phyloP scores from a whole-genome alignment of 2,888 invertebrate genomes.

The Stomorhina lunata region DNA sequence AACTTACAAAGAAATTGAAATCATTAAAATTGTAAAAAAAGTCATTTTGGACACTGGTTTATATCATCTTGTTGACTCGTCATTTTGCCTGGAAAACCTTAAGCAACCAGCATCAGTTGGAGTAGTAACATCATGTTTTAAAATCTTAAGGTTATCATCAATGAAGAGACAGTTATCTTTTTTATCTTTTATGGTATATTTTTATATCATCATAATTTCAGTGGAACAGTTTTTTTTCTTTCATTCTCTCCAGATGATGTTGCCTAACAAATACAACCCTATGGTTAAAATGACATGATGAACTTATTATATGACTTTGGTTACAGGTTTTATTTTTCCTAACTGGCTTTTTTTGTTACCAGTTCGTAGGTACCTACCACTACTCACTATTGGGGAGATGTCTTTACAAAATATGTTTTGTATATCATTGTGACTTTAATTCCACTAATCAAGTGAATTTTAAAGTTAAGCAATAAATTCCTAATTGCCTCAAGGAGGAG shows the following conservation, averaged over 20 bases:
- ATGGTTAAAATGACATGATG: conserved; percentile 63
- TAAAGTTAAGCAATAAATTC: conserved; percentile 65
- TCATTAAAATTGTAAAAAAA: conserved; percentile 47
- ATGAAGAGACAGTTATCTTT: conserved; percentile 60
- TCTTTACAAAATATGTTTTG: conserved; percentile 52
- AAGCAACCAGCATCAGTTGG: conserved; percentile 26
- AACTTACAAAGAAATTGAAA: conserved; percentile 55
- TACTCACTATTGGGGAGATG: neutral
- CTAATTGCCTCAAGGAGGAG: conserved; percentile 64
- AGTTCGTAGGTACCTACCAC: neutral
- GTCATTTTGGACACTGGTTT: conserved; percentile 45
- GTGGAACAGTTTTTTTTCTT: neutral
- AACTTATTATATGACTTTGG: conserved; percentile 59
- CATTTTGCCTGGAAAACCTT: neutral
- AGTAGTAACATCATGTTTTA: no score
- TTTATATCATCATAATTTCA: conserved; percentile 54
- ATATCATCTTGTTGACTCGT: conserved; percentile 28
- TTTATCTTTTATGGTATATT: conserved; percentile 50
- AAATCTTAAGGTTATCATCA: conserved; percentile 61
- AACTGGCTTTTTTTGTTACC: neutral
- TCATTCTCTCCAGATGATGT: neutral
- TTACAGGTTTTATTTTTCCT: conserved; percentile 39
- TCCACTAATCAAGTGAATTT: conserved; percentile 66
- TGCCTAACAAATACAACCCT: conserved; percentile 35
- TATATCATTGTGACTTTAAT: conserved; percentile 59